Conservation (phyloP, 2,113 vertebrate genomes). For the Tachycineta bicolor region DNA sequence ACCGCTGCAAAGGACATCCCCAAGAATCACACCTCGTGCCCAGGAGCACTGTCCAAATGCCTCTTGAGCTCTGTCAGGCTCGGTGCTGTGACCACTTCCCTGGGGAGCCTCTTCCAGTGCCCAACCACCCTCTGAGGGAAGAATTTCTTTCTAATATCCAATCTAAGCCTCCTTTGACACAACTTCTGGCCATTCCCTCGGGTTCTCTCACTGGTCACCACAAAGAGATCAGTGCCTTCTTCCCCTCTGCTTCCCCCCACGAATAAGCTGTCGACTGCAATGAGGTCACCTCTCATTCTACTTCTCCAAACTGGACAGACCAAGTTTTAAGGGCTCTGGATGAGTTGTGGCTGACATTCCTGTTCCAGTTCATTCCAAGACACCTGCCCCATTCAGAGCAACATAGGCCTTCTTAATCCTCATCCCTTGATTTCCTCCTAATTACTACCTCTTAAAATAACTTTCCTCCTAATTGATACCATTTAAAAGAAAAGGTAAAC, state of each 20-base stretch:
- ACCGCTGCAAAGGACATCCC: too few relatives aligned
- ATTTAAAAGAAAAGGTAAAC: neutral
- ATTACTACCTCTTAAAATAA: neutral
- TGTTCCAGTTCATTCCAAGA: neutral
- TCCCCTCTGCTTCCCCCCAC: neutral
- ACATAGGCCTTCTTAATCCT: neutral
- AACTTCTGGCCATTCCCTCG: neutral
- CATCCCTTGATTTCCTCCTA: neutral
- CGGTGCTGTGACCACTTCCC: neutral
- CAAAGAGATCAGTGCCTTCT: too few relatives aligned
- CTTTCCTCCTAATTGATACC: neutral
- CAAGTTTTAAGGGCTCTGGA: neutral
- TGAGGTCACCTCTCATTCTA: too few relatives aligned
- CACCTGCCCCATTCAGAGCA: rapidly evolving
- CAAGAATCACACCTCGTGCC: neutral
- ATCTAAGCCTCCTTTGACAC: rapidly evolving
- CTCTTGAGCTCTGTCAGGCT: neutral
- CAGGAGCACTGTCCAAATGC: rapidly evolving
- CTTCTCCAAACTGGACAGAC: neutral
- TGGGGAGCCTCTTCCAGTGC: neutral
- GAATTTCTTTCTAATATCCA: neutral
- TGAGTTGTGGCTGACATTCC: neutral
- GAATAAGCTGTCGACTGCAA: too few relatives aligned
- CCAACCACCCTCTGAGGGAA: rapidly evolving
- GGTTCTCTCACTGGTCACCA: neutral